Evolutionary conservation across 2,888 invertebrate species (phyloP).

Genomic region (Synergus itoensis): DNA sequence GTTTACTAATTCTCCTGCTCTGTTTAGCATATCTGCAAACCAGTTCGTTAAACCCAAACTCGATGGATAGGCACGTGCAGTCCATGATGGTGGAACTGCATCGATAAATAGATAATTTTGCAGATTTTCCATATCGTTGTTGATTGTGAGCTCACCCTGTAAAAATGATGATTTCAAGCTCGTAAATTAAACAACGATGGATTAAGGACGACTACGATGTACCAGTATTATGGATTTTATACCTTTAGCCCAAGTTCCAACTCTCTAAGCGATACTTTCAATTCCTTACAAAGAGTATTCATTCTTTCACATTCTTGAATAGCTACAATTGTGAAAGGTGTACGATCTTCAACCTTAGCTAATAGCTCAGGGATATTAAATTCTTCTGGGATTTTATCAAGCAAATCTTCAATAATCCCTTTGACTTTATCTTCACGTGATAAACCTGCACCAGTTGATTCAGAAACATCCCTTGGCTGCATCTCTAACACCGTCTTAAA

Average conservation of each 20-base stretch:
- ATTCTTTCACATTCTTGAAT: slow-evolving; percentile 97
- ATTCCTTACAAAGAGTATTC: slow-evolving; percentile 91
- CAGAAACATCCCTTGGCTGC: slow-evolving; percentile 91
- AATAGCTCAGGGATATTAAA: slow-evolving; percentile 93
- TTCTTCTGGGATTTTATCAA: slow-evolving; percentile 92
- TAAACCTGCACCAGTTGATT: slow-evolving; percentile 83
- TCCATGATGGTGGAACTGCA: slow-evolving; percentile 92
- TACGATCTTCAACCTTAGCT: slow-evolving; percentile 91
- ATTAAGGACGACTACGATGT: too few relatives aligned
- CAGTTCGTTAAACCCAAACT: slow-evolving; percentile 89
- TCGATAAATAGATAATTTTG: slow-evolving; percentile 94
- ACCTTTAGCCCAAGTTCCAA: slow-evolving; percentile 94
- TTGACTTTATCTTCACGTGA: slow-evolving; percentile 90
- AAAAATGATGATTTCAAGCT: slow-evolving; percentile 38
- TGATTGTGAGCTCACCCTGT: slow-evolving; percentile 95
- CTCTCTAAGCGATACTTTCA: slow-evolving; percentile 90
- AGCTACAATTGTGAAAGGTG: slow-evolving; percentile 94
- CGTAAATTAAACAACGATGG: neutral
- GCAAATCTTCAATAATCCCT: slow-evolving; percentile 86
- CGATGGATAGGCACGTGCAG: slow-evolving; percentile 93
- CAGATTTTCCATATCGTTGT: slow-evolving; percentile 93
- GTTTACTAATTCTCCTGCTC: slow-evolving; percentile 89
- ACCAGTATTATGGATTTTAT: slow-evolving; percentile 6
- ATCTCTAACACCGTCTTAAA: slow-evolving; percentile 93
- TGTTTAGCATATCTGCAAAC: slow-evolving; percentile 90